Conservation (phyloP, 2,113 vertebrate genomes). For the Sinosuthora webbiana region DNA sequence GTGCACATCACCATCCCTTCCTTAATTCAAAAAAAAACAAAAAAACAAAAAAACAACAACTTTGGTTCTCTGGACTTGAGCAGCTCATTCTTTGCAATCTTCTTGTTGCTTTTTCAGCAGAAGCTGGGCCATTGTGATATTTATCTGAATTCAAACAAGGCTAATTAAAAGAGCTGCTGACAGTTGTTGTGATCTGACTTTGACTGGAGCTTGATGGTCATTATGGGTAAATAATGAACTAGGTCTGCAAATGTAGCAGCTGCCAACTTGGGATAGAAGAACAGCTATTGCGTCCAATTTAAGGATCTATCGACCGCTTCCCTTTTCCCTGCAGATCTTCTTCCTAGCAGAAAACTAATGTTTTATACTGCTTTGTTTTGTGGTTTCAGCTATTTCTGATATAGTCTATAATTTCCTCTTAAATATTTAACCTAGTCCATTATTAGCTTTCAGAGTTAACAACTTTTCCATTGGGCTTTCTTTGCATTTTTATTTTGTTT, state of each 20-base stretch:
- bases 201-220: constrained; percentile 89
- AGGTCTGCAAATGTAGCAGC: constrained; percentile 86
- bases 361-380: constrained; percentile 80
- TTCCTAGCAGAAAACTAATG: constrained; percentile 77
- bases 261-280: constrained; percentile 81
- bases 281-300: constrained; percentile 86
- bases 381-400: constrained; percentile 85
- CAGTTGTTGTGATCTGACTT: constrained; percentile 88
- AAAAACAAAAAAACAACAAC: background rate
- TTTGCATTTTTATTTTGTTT: constrained; percentile 40
- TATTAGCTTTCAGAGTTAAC: constrained; percentile 89
- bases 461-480: constrained; percentile 72
- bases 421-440: constrained; percentile 91
- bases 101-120: constrained; percentile 79
- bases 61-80: constrained; percentile 5
- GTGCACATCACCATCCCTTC: background rate
- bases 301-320: constrained; percentile 84
- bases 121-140: constrained; percentile 83
- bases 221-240: constrained; percentile 93
- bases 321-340: constrained; percentile 82
- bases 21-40: background rate
- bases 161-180: constrained; percentile 90
- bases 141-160: constrained; percentile 89
- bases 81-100: constrained; percentile 49
- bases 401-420: constrained; percentile 80